These are phyloP conservation scores for Araneus ventricosus DNA, from an alignment of 1,140 invertebrate genomes.

Conservation along the genomic window DNA sequence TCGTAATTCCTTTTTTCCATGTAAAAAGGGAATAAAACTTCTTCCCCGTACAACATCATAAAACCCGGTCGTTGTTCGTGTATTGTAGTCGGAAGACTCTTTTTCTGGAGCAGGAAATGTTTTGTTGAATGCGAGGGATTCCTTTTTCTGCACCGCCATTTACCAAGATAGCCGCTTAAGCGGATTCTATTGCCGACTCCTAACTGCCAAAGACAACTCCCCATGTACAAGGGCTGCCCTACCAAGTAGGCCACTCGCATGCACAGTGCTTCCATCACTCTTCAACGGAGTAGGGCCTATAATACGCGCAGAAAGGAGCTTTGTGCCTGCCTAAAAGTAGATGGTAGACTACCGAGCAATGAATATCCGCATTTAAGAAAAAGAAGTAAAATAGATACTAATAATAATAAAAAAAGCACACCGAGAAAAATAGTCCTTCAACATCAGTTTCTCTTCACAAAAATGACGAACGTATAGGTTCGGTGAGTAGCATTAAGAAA, in stretches of 20 bases:
- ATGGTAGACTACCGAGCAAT: slow-evolving; percentile 22
- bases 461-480: slow-evolving; percentile 37
- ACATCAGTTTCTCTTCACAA: slow-evolving; percentile 29
- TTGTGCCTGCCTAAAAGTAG: background rate
- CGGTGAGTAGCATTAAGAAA: background rate
- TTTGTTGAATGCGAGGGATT: slow-evolving; percentile 29
- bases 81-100: slow-evolving; percentile 24
- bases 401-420: background rate
- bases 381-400: background rate
- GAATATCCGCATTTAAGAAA: slow-evolving; percentile 30
- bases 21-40: slow-evolving; percentile 40
- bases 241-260: slow-evolving; percentile 25
- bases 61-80: slow-evolving; percentile 32
- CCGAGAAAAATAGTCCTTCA: slow-evolving; percentile 32
- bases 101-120: slow-evolving; percentile 18
- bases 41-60: slow-evolving; percentile 23
- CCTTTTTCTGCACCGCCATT: slow-evolving; percentile 33
- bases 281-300: slow-evolving; percentile 11
- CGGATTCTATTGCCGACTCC: slow-evolving; percentile 32
- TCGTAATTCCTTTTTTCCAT: slow-evolving; percentile 37
- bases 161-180: slow-evolving; percentile 36
- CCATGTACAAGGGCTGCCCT: background rate
- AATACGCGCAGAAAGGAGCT: slow-evolving; percentile 25
- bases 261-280: slow-evolving; percentile 26
- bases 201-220: slow-evolving; percentile 36